A percentile compares a stretch with the other conserved stretches of the same genome.
Evolutionary conservation across 2,797 vertebrate genomes (phyloP).

Genomic region (Anabacerthia variegaticeps): DNA sequence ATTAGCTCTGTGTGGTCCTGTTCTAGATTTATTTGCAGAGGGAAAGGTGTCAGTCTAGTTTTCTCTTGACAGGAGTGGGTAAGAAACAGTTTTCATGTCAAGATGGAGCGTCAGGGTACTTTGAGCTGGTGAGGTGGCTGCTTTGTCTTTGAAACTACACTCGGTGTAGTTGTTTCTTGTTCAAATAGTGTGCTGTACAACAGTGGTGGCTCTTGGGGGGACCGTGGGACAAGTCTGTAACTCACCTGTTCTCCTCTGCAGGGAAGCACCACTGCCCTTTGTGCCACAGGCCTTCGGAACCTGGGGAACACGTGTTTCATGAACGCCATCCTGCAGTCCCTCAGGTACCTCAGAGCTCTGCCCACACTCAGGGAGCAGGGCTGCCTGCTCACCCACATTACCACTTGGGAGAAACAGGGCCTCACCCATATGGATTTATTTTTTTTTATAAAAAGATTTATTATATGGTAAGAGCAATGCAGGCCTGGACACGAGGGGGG

Average conservation of each 20-base stretch:
- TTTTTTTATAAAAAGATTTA: too few relatives aligned
- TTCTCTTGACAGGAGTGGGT: not conserved
- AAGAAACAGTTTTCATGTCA: not conserved
- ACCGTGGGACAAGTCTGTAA: not conserved
- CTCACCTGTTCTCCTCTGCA: conserved; percentile 41
- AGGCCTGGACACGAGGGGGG: too few relatives aligned
- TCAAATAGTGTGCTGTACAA: not conserved
- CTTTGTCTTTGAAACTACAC: not conserved
- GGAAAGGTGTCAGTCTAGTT: not conserved
- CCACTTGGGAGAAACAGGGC: too few relatives aligned
- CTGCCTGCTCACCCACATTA: too few relatives aligned
- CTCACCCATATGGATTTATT: too few relatives aligned
- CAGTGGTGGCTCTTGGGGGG: not conserved
- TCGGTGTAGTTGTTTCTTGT: not conserved
- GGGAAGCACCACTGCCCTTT: conserved; percentile 84
- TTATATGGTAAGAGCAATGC: too few relatives aligned
- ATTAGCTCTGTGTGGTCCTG: not conserved
- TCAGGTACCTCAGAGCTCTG: conserved; percentile 82
- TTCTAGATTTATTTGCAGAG: not conserved
- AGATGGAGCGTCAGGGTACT: not conserved
- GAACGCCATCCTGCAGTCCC: conserved; percentile 98
- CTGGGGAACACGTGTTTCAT: conserved; percentile 98
- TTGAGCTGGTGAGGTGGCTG: not conserved
- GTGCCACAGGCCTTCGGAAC: conserved; percentile 94
- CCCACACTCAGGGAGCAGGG: not conserved